These are phyloP conservation scores for Leguminivora glycinivorella DNA, from an alignment of 1,140 invertebrate species.

Conservation along the genomic window DNA sequence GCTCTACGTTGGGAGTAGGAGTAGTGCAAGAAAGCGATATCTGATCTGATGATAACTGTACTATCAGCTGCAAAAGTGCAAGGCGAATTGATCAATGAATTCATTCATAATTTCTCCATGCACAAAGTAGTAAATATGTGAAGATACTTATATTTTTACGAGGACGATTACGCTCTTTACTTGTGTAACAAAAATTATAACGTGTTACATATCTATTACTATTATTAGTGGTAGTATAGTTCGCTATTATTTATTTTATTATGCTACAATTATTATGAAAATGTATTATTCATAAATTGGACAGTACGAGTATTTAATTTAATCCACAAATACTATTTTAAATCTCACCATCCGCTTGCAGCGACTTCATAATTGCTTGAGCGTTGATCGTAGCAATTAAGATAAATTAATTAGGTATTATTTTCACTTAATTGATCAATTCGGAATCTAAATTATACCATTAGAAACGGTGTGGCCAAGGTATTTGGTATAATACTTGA, in stretches of 20 bases:
- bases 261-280: not conserved
- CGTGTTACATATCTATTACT: not conserved
- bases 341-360: not conserved
- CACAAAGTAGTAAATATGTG: not conserved
- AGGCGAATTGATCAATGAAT: too few species aligned
- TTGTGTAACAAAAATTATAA: not conserved
- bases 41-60: too few species aligned
- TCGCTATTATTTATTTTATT: not conserved
- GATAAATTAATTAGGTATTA: not conserved
- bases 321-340: not conserved
- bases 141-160: not conserved
- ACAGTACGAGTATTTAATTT: too few species aligned
- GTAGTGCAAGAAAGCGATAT: too few species aligned
- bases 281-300: not conserved
- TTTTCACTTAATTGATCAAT: not conserved
- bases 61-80: too few species aligned
- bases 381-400: not conserved
- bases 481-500: too few species aligned
- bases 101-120: too few species aligned
- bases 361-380: constrained; percentile 15
- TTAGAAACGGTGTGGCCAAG: not conserved
- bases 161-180: not conserved
- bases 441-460: constrained; percentile 1
- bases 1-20: too few species aligned
- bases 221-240: not conserved